Evolutionary conservation across 1,140 invertebrate genomes (phyloP).

Genomic region (Drosophila lowei): DNA sequence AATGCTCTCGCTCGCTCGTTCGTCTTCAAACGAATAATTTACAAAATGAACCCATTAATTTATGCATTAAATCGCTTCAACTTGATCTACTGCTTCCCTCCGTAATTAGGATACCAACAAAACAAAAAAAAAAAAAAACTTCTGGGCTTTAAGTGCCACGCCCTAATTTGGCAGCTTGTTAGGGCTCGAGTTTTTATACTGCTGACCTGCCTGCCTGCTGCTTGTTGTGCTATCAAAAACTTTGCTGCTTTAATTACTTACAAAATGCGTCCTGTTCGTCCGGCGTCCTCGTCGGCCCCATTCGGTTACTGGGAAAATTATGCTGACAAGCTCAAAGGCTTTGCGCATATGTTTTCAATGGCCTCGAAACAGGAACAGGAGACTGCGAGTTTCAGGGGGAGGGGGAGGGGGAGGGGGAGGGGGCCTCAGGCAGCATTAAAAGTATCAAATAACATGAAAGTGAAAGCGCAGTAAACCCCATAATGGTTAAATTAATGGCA

Average conservation of each 20-base stretch:
- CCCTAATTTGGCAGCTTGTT: slow-evolving; percentile 60
- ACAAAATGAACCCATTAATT: slow-evolving; percentile 39
- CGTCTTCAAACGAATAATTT: slow-evolving; percentile 39
- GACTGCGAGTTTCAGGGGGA: background rate
- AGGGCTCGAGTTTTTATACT: slow-evolving; percentile 20
- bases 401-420: background rate
- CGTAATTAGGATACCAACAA: slow-evolving; percentile 33
- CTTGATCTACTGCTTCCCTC: slow-evolving; percentile 7
- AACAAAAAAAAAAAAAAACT: background rate
- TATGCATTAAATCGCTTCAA: slow-evolving; percentile 34
- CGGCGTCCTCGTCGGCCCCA: slow-evolving; percentile 16
- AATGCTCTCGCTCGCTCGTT: slow-evolving; percentile 7
- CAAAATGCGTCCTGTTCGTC: slow-evolving; percentile 26
- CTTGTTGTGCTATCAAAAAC: slow-evolving; percentile 73
- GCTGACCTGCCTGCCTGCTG: background rate
- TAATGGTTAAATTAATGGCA: slow-evolving; percentile 76
- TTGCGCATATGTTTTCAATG: slow-evolving; percentile 76
- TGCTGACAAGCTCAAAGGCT: slow-evolving; percentile 63
- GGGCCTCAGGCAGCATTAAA: slow-evolving; percentile 45
- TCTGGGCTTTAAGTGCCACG: slow-evolving; percentile 15
- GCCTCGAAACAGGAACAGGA: slow-evolving; percentile 25
- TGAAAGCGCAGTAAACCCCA: slow-evolving; percentile 71
- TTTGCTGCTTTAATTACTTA: slow-evolving; percentile 75
- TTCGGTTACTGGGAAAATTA: slow-evolving; percentile 39
- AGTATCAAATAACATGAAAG: slow-evolving; percentile 79